Conservation (phyloP, 2,797 vertebrate genomes). For the Danio tinwini region DNA sequence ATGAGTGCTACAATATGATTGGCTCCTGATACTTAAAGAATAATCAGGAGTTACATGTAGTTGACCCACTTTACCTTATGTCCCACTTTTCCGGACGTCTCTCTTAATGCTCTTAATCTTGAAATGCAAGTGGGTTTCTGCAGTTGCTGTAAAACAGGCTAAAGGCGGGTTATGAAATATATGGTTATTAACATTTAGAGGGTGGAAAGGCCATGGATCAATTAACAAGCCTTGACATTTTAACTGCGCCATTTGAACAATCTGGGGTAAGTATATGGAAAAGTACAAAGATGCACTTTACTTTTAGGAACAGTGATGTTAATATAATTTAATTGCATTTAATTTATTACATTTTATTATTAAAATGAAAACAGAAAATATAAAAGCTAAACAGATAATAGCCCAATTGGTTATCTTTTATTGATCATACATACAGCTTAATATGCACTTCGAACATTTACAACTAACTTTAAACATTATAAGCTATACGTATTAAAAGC, state of each 20-base stretch:
- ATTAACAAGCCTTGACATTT: neutral
- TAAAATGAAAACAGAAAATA: neutral
- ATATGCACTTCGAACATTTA: neutral
- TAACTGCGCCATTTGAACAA: neutral
- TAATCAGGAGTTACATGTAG: neutral
- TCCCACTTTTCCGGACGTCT: neutral
- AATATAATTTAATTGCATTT: too few relatives aligned
- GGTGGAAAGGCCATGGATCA: neutral
- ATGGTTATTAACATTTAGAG: neutral
- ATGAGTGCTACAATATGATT: neutral
- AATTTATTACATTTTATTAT: too few relatives aligned
- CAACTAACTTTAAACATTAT: neutral
- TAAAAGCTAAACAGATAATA: neutral
- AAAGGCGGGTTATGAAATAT: neutral
- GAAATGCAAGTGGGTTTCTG: neutral
- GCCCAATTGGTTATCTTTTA: neutral
- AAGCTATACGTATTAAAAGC: neutral
- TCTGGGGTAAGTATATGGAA: neutral
- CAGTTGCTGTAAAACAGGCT: neutral
- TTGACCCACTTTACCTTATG: constrained; percentile 7
- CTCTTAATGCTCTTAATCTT: neutral
- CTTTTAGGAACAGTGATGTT: neutral
- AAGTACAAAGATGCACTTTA: neutral
- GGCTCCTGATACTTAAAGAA: neutral
- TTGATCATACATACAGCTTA: neutral